A percentile compares a stretch with the other conserved stretches of the same genome.
Conservation (phyloP, 2,797 vertebrate genomes). For the Sebastes minor region DNA sequence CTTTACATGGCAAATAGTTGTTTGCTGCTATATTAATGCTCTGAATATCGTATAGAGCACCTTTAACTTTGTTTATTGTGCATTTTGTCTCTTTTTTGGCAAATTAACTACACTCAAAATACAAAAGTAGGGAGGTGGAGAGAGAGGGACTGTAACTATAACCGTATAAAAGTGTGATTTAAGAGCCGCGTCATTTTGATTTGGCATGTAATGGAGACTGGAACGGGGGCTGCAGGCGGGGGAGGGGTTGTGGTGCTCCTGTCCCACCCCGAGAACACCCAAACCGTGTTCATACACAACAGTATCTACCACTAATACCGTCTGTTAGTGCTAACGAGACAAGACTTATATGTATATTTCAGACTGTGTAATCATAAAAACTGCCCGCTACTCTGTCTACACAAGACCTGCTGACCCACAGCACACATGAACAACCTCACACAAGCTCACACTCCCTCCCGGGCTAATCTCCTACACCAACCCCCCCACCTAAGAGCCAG, state of each 20-base stretch:
- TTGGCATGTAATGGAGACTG: too few relatives aligned
- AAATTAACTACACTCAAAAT: background rate
- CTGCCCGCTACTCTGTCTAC: slow-evolving; percentile 1
- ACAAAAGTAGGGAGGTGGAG: background rate
- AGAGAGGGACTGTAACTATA: background rate
- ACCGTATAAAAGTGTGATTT: background rate
- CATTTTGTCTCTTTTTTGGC: too few relatives aligned
- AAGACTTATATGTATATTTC: background rate
- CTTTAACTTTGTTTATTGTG: too few relatives aligned
- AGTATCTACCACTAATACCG: background rate
- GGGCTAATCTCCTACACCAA: slow-evolving; percentile 55
- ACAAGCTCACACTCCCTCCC: slow-evolving; percentile 39
- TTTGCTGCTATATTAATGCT: too few relatives aligned
- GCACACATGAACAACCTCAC: slow-evolving; percentile 45
- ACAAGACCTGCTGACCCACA: slow-evolving; percentile 56
- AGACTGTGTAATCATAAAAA: slow-evolving; percentile 10
- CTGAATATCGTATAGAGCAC: too few relatives aligned
- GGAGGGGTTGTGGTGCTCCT: too few relatives aligned
- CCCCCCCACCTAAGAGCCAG: slow-evolving; percentile 36
- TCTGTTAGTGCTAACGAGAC: background rate
- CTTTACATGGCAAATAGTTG: too few relatives aligned
- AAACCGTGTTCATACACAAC: background rate
- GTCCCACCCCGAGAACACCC: too few relatives aligned
- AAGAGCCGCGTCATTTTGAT: too few relatives aligned
- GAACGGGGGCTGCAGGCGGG: too few relatives aligned